A percentile compares a stretch with the other conserved stretches of the same genome.
phyloP scores from a whole-genome alignment of 2,797 vertebrate species.

The Dromococcyx pavoninus region DNA sequence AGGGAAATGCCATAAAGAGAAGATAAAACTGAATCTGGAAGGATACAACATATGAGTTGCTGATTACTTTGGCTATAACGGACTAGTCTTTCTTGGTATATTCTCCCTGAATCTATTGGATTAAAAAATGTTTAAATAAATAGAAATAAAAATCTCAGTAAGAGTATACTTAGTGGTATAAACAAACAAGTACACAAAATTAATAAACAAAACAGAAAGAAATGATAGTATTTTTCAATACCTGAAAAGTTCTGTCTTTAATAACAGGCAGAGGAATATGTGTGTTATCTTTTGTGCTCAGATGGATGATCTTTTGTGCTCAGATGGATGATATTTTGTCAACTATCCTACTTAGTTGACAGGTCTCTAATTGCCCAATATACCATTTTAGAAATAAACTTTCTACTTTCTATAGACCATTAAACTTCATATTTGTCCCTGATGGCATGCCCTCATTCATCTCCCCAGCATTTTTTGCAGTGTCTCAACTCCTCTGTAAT shows the following conservation, averaged over 20 bases:
- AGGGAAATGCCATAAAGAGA: neutral
- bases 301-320: neutral
- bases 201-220: neutral
- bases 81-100: neutral
- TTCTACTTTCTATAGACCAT: constrained; percentile 6
- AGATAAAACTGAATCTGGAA: neutral
- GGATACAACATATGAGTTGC: neutral
- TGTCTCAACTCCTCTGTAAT: constrained; percentile 9
- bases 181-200: neutral
- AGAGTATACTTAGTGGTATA: neutral
- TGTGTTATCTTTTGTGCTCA: neutral
- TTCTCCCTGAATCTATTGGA: neutral
- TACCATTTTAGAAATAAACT: constrained; percentile 1
- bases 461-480: neutral
- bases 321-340: neutral
- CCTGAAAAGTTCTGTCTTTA: neutral
- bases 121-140: neutral
- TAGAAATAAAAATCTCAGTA: neutral
- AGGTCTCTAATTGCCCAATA: constrained; percentile 8
- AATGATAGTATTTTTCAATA: neutral
- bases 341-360: neutral
- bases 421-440: constrained; percentile 34
- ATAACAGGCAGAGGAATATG: neutral
- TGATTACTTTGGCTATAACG: neutral
- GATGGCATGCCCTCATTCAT: constrained; percentile 5